Percentiles rank a stretch among this genome's conserved stretches.
These are phyloP conservation scores for Sympetrum striolatum DNA, from an alignment of 2,888 invertebrate genomes.

Conservation along the genomic window DNA sequence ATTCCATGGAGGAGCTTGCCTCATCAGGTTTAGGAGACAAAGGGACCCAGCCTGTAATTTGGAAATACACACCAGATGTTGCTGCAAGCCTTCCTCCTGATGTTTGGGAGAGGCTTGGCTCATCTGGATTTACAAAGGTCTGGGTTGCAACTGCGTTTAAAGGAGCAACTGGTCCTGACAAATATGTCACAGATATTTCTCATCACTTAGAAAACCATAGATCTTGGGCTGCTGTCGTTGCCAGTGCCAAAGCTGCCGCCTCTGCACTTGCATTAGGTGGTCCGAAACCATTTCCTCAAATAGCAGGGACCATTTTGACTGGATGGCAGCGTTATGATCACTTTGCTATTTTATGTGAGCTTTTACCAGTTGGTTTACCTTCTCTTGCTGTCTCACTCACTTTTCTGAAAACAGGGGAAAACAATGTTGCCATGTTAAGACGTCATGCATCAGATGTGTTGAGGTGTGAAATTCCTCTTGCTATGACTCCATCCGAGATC, in stretches of 20 bases:
- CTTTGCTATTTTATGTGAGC: conserved; percentile 59
- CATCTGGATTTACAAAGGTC: conserved; percentile 58
- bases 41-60: conserved; percentile 64
- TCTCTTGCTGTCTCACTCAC: conserved; percentile 54
- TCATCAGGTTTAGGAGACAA: conserved; percentile 56
- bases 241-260: conserved; percentile 9
- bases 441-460: conserved; percentile 12
- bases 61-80: conserved; percentile 61
- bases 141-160: conserved; percentile 65
- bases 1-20: conserved; percentile 53
- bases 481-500: conserved; percentile 22
- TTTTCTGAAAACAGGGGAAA: conserved; percentile 24
- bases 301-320: conserved; percentile 57
- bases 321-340: conserved; percentile 59
- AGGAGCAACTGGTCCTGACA: conserved; percentile 44
- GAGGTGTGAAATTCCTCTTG: conserved; percentile 11
- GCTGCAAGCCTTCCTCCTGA: conserved; percentile 55
- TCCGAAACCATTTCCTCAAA: conserved; percentile 50
- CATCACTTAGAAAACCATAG: conserved; percentile 75
- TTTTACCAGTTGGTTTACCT: conserved; percentile 58
- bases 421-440: conserved; percentile 16
- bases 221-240: conserved; percentile 63
- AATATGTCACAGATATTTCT: conserved; percentile 20
- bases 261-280: conserved; percentile 20
- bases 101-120: conserved; percentile 54